Base-by-base conservation (phyloP, 2,113 vertebrate genomes). In the Platichthys stellatus region DNA sequence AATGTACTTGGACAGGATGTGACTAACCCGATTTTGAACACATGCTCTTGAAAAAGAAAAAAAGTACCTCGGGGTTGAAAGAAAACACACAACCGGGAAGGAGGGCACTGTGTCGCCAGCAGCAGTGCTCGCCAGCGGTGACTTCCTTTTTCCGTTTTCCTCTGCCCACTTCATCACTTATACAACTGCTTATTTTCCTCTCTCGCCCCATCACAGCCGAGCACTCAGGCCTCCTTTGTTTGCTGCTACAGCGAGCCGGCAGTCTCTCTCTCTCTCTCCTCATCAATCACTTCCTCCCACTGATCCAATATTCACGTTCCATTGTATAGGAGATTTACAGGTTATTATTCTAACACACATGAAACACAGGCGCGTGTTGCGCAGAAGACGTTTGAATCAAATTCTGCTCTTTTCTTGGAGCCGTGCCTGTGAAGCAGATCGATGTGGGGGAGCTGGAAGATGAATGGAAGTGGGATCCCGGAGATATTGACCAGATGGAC, bases 111-210 rank as follows among this genome's bases (percentile, higher is more conserved):
- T 91, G 90, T 84, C 83, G 82, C 87, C 86, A 84, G 80, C 53
- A 20, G 89, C 84, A 53, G 20, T 4, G 24, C 78, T 61, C 58
- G 75, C 76, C 76, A 83, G 81, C 40, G 11, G 61, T 86, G 86
- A 90, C 86, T 91, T 92, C 92, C 86, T 85, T 86, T 93, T 90
- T 91, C 92, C 87, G 58, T 84, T 89, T 89, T 77, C 81, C 87
- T 88, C 83, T 79, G 81, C 81, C 84, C 74, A 81, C 79, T 85
- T 88, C 91, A 84, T 83, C 82, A 79, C 80, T 89, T 89, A 90
- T 81, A 80, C 80, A 89, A 88, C 86, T 76, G 72, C 78, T 90
- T 70, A 82, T 88, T 90, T 88, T 80, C 75, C 81, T 67, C 78
- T 69, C 61, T 80, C 64, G 47, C 76, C 57, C 79, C 12, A 78